Base-by-base conservation (phyloP, 2,888 invertebrate genomes). In the Tinea trinotella region DNA sequence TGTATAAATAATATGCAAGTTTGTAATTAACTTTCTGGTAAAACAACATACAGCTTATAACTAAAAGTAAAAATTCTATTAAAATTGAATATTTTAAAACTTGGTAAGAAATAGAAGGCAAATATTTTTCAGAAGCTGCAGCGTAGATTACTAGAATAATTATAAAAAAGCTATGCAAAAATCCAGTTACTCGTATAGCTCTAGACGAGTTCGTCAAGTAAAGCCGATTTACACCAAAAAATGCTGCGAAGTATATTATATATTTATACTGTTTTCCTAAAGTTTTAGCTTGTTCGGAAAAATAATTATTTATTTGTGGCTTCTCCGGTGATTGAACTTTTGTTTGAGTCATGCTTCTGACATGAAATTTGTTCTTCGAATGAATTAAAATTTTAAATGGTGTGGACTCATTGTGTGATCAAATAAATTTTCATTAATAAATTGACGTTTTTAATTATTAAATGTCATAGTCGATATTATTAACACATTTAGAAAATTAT, bases 1-100 rank as follows among this genome's bases (percentile, higher is more conserved):
- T 46, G 19, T 3, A 3, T 10, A 46, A 19, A 15, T 15, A 15
- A 15, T 7, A 40, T 6, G 12, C 6, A 4, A 48, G n/a, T 48
- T 48, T 48, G 17, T 48, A 18, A n/a, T 20, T 48, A 2, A 48
- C 48, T 48, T 48, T 48, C 18, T 20, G 17, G n/a, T 3, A 48
- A 20, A 19, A 20, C 2, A 19, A 17, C n/a, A 19, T 18, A 2
- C 18, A 18, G n/a, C 40, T n/a, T 12, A 48, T 1, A 19, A 18
- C 19, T 19, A 48, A 18, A 15, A n/a, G 24, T 12, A 24, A 6
- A 24, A 24, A 48, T 24, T 50, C 50, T 12, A 50, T 20, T n/a
- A 24, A 1, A 2, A 24, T 2, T 6, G 50, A 12, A 24, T 50
- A 50, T 50, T 50, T 50, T 12, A 50, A 50, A 4, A 50, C 50